Evolutionary conservation across 2,797 vertebrate genomes (phyloP).

Genomic region (Peromyscus eremicus): DNA sequence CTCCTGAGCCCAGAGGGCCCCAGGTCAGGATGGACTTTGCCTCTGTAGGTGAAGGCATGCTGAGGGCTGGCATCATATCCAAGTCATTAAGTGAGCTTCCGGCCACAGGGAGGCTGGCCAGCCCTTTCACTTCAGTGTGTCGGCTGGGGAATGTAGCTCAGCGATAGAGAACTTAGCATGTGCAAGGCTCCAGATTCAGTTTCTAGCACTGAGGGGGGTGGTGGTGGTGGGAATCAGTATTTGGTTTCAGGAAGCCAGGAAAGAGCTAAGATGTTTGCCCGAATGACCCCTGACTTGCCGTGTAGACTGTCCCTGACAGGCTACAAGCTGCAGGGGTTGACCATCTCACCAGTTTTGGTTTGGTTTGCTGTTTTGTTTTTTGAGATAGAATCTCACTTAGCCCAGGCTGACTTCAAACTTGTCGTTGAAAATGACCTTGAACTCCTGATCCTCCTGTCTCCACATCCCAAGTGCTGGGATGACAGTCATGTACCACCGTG

Average conservation of each 20-base stretch:
- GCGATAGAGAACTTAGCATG: not conserved
- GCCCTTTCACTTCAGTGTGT: not conserved
- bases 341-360: not conserved
- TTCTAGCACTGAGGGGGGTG: not conserved
- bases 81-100: not conserved
- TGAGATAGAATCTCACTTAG: not conserved
- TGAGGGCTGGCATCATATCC: not conserved
- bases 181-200: not conserved
- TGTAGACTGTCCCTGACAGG: not conserved
- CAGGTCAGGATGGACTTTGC: not conserved
- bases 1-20: not conserved
- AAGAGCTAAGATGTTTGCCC: not conserved
- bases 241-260: not conserved
- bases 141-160: not conserved
- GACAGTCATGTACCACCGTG: not conserved
- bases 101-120: not conserved
- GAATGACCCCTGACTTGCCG: not conserved
- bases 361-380: not conserved
- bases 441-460: not conserved
- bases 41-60: not conserved
- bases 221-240: not conserved
- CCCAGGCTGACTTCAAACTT: not conserved
- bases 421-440: not conserved
- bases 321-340: not conserved
- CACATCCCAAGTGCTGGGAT: not conserved